Evolutionary conservation across 2,797 vertebrate species (phyloP).

Genomic region (Hephaestus fuliginosus): DNA sequence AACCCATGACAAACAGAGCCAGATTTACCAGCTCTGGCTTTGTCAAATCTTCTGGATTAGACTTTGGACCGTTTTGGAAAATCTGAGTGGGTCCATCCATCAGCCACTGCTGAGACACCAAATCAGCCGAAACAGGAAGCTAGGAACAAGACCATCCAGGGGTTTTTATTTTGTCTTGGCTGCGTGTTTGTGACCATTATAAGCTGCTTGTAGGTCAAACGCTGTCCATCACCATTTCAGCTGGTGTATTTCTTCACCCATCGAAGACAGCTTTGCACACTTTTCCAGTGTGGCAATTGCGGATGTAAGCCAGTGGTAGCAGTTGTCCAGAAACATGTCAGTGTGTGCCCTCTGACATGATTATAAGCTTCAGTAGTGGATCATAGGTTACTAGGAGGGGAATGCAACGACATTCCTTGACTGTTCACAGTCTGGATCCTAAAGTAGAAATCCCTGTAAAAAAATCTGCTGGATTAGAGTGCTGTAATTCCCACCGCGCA

Average conservation of each 20-base stretch:
- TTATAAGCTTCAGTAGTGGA: slow-evolving; percentile 40
- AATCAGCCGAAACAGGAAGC: slow-evolving; percentile 15
- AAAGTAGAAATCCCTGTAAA: slow-evolving; percentile 75
- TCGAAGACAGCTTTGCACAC: neutral
- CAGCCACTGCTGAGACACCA: slow-evolving; percentile 36
- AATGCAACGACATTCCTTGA: slow-evolving; percentile 58
- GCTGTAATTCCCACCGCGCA: slow-evolving; percentile 68
- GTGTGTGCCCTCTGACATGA: slow-evolving; percentile 43
- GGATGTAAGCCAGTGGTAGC: neutral
- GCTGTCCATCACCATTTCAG: neutral
- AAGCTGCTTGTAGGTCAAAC: slow-evolving; percentile 9
- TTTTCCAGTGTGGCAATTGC: neutral
- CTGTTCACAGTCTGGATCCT: slow-evolving; percentile 54
- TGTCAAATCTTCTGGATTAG: slow-evolving; percentile 76
- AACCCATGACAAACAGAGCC: slow-evolving; percentile 53
- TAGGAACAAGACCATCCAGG: neutral
- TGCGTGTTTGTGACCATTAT: slow-evolving; percentile 1
- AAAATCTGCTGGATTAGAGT: slow-evolving; percentile 77
- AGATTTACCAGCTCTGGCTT: slow-evolving; percentile 69
- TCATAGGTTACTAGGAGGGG: slow-evolving; percentile 33
- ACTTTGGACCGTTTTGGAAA: slow-evolving; percentile 65
- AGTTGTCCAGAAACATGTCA: slow-evolving; percentile 11
- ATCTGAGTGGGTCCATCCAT: slow-evolving; percentile 41
- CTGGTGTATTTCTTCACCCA: slow-evolving; percentile 5
- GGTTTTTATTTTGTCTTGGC: neutral